phyloP scores from a whole-genome alignment of 2,797 vertebrate species.

The Poecilia wingei region DNA sequence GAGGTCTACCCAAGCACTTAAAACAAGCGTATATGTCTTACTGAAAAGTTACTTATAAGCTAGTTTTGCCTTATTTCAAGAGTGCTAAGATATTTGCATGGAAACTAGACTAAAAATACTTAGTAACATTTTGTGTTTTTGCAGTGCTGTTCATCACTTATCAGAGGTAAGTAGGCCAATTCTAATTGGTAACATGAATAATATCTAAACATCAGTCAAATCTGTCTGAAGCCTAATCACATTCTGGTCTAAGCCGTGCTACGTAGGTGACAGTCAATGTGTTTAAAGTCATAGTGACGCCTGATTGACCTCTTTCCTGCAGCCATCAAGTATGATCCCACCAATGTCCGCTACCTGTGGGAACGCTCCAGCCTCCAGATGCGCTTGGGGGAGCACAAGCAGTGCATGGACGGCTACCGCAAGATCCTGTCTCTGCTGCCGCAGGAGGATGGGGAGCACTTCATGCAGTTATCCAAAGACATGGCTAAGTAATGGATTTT shows the following conservation, averaged over 20 bases:
- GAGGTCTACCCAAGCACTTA: too few species aligned
- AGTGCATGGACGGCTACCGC: conserved; percentile 97
- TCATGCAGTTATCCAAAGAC: conserved; percentile 96
- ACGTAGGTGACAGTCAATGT: neutral
- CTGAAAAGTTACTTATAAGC: too few species aligned
- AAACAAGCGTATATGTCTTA: too few species aligned
- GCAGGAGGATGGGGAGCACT: conserved; percentile 91
- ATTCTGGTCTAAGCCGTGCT: neutral
- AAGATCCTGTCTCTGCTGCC: conserved; percentile 91
- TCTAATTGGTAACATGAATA: neutral
- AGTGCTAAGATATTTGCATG: too few species aligned
- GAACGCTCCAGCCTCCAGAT: conserved; percentile 94
- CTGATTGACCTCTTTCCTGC: neutral
- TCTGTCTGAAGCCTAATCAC: neutral
- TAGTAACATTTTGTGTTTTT: too few species aligned
- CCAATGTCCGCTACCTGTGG: conserved; percentile 95
- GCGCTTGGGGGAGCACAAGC: conserved; percentile 93
- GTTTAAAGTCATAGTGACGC: neutral
- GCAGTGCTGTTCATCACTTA: neutral
- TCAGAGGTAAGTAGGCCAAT: neutral
- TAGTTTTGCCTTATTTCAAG: too few species aligned
- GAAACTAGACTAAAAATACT: too few species aligned
- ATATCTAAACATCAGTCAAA: neutral
- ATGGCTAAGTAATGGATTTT: conserved; percentile 87
- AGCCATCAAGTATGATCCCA: conserved; percentile 95